A percentile compares a stretch with the other conserved stretches of the same genome.
Evolutionary conservation across 2,888 invertebrate species (phyloP).

Genomic region (Fissipunctia ypsillon): DNA sequence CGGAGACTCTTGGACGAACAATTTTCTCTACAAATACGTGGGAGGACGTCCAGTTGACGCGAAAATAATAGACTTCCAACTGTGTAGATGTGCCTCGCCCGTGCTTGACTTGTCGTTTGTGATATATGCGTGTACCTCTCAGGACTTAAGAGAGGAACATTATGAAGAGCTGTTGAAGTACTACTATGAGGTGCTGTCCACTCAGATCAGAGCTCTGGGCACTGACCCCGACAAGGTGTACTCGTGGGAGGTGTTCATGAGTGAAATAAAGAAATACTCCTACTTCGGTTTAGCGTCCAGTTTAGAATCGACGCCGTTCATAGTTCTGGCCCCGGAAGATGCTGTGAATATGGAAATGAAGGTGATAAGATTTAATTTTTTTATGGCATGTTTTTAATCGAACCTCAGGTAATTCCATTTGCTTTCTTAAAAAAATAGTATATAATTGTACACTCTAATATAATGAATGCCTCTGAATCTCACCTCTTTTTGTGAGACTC

Average conservation of each 20-base stretch:
- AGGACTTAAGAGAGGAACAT: conserved; percentile 89
- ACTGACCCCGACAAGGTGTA: conserved; percentile 90
- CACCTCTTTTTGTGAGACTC: too few species aligned
- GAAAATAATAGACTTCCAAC: conserved; percentile 93
- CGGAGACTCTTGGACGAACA: conserved; percentile 94
- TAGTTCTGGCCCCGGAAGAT: conserved; percentile 90
- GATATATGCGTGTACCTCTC: conserved; percentile 91
- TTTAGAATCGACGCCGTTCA: conserved; percentile 91
- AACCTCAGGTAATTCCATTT: too few species aligned
- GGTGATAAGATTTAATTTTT: conserved; percentile 74
- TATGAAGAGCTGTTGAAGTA: conserved; percentile 91
- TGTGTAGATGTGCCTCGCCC: conserved; percentile 91
- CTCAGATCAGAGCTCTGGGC: conserved; percentile 90
- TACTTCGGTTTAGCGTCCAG: conserved; percentile 91
- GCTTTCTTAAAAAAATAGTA: too few species aligned
- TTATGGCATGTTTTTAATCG: too few species aligned
- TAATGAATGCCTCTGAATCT: too few species aligned
- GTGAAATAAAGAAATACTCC: conserved; percentile 90
- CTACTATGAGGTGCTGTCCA: conserved; percentile 91
- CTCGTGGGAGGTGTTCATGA: conserved; percentile 86
- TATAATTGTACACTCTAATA: too few species aligned
- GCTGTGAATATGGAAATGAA: conserved; percentile 90
- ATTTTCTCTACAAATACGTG: conserved; percentile 91
- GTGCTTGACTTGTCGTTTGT: conserved; percentile 91
- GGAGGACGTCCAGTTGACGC: conserved; percentile 78